These are phyloP conservation scores for Corella eumyota DNA, from an alignment of 23 tunicate species.

Conservation along the genomic window DNA sequence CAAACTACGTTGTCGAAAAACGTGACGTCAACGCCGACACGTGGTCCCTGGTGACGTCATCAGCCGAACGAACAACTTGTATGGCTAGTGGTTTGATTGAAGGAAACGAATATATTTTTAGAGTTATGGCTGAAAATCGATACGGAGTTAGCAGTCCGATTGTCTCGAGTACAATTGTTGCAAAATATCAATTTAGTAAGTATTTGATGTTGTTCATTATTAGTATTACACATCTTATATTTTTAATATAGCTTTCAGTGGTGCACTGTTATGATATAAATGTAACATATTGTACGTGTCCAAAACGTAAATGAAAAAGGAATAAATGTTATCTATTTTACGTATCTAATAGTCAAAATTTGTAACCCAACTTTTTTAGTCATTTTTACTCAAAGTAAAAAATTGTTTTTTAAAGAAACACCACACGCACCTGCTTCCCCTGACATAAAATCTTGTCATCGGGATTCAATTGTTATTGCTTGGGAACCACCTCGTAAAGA, in stretches of 20 bases:
- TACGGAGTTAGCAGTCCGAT: constrained; percentile 71
- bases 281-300: no score
- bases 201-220: background rate
- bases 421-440: constrained; percentile 67
- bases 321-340: no score
- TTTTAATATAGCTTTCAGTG: no score
- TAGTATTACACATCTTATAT: no score
- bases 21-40: constrained; percentile 59
- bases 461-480: constrained; percentile 37
- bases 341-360: background rate
- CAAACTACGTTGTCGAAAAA: constrained; percentile 77
- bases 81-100: constrained; percentile 68
- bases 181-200: constrained; percentile 77
- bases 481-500: constrained; percentile 84
- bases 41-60: constrained; percentile 85
- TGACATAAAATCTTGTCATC: constrained; percentile 22
- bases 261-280: no score
- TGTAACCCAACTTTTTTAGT: no score
- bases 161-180: constrained; percentile 44
- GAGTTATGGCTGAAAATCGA: constrained; percentile 90
- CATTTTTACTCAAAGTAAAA: no score
- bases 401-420: no score
- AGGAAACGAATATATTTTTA: constrained; percentile 73
- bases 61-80: constrained; percentile 54
- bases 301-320: no score